phyloP scores from a whole-genome alignment of 2,113 vertebrate species.

The Chinchilla lanigera region DNA sequence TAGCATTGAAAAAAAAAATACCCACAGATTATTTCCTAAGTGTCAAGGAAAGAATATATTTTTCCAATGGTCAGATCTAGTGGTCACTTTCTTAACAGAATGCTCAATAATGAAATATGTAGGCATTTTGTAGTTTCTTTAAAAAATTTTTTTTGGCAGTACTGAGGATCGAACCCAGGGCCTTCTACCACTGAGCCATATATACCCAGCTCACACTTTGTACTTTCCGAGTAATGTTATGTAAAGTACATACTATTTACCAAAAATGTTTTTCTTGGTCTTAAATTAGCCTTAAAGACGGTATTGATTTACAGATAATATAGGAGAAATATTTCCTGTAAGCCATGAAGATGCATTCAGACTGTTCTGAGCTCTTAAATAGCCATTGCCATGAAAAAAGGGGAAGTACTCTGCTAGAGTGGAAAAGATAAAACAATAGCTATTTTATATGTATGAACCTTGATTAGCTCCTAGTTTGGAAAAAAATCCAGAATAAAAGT shows the following conservation, averaged over 20 bases:
- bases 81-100: neutral
- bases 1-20: neutral
- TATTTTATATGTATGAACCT: neutral
- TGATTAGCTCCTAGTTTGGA: neutral
- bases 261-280: slow-evolving; percentile 5
- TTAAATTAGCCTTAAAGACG: neutral
- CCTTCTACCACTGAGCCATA: no score
- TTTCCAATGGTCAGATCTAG: neutral
- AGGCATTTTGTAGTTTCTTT: neutral
- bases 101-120: neutral
- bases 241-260: neutral
- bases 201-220: neutral
- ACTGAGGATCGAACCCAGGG: neutral
- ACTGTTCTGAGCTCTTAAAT: neutral
- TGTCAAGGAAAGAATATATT: neutral
- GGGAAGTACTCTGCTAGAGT: neutral
- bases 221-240: neutral
- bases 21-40: neutral
- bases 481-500: slow-evolving; percentile 2
- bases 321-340: neutral
- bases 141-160: neutral
- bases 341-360: neutral
- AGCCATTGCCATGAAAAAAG: neutral
- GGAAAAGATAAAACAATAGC: neutral
- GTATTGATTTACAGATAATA: slow-evolving; percentile 15